Evolutionary conservation across 2,113 vertebrate species (phyloP), one percentile per base, ranked within the genome.

Genomic region (Hemiprocne comata): DNA sequence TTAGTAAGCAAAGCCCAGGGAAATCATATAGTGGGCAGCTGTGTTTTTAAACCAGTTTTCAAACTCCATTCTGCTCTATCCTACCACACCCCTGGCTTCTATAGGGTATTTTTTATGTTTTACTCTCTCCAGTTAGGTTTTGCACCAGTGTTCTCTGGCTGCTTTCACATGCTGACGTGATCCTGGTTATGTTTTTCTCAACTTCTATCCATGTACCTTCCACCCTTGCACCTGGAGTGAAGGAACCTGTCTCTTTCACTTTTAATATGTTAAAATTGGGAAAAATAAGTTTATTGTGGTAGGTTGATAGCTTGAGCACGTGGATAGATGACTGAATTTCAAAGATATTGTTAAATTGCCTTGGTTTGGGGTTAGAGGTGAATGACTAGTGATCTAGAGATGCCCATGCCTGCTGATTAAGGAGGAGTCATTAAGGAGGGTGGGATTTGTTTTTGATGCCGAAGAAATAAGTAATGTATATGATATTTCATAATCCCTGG

Each of bases 1-100:
- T 18, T 54, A 9, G 53, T 60, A 46, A 67, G 14, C 3, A 34
- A 15, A 46, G n/a, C 21, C 18, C 12, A 18, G 24, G 55, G 61
- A 62, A 46, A 19, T 44, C 0, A 0, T 5, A 3, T 7, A 17
- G 31, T 10, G 44, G 16, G 2, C 0, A 4, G 61, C 72, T 34
- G 6, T 21, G 82, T 64, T 66, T 74, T 26, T 17, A 54, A 50
- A 31, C 33, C n/a, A 15, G 19, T 24, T 60, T 28, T 51, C 18
- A 28, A 17, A 28, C 57, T 38, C 20, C 1, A 0, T 24, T 48
- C 18, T 73, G 48, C 20, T n/a, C 26, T 15, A 3, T 26, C 60
- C 46, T 13, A 13, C n/a, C 36, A 5, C 10, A 23, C 2, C 1
- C 4, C 8, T 40, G n/a, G 38, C 23, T 51, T 75, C 24, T 34